phyloP scores from a whole-genome alignment of 2,113 vertebrate genomes.

The Tringa solitaria region DNA sequence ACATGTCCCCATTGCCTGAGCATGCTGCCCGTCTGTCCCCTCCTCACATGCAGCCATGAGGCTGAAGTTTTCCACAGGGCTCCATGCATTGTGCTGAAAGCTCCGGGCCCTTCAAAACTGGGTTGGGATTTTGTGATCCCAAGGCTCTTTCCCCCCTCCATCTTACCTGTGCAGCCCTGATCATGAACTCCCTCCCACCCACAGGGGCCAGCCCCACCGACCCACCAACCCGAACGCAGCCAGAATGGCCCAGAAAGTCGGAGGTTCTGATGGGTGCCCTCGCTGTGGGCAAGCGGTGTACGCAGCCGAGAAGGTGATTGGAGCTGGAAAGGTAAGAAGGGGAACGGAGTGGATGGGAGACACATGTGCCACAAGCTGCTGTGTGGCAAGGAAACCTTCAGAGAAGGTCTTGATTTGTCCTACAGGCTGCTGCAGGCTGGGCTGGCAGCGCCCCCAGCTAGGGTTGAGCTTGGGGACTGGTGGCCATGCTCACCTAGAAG shows the following conservation, averaged over 20 bases:
- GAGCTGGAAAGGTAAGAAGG: conserved; percentile 87
- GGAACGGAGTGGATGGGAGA: background rate
- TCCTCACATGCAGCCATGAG: background rate
- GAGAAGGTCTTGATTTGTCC: background rate
- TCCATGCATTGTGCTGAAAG: background rate
- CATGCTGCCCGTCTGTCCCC: background rate
- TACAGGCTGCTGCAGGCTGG: background rate
- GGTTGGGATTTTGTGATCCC: background rate
- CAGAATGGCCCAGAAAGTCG: conserved; percentile 86
- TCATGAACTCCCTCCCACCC: background rate
- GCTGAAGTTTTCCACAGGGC: background rate
- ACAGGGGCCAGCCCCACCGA: conserved; percentile 75
- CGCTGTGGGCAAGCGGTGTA: conserved; percentile 90
- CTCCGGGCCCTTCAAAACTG: background rate
- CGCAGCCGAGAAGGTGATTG: conserved; percentile 92
- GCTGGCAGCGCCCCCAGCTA: background rate
- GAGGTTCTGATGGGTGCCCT: conserved; percentile 84
- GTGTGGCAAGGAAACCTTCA: background rate
- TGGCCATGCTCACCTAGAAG: background rate
- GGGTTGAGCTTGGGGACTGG: background rate
- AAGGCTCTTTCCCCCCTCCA: background rate
- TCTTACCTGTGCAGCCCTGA: background rate
- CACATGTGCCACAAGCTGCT: rapidly evolving
- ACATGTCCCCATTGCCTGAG: background rate
- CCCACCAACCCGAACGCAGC: conserved; percentile 84